These are phyloP conservation scores for Drosophila lacertosa DNA, from an alignment of 1,140 invertebrate genomes.

Conservation along the genomic window DNA sequence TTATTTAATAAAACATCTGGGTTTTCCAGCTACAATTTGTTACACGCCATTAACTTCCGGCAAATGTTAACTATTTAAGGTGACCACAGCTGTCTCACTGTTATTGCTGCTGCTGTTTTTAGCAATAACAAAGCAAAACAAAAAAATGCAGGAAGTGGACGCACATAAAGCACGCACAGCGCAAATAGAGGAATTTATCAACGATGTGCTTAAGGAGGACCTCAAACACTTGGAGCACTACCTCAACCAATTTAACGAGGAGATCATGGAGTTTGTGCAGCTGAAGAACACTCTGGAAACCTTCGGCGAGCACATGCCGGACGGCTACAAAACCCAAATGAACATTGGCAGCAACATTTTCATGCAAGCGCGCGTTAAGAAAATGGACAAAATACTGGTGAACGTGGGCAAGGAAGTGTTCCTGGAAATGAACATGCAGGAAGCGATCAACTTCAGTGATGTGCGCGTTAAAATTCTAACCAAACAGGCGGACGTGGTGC, in stretches of 20 bases:
- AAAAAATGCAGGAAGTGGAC: constrained; percentile 17
- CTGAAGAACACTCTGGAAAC: constrained; percentile 87
- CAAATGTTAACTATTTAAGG: not conserved
- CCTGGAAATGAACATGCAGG: constrained; percentile 89
- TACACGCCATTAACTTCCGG: not conserved
- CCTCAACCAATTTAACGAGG: constrained; percentile 87
- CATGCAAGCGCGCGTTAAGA: constrained; percentile 88
- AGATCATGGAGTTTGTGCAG: constrained; percentile 90
- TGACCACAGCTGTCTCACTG: not conserved
- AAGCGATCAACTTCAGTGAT: constrained; percentile 89
- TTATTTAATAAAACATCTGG: too few relatives aligned
- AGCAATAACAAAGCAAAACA: not conserved
- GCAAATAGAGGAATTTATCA: constrained; percentile 87
- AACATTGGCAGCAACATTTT: constrained; percentile 91
- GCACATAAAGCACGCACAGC: constrained; percentile 47
- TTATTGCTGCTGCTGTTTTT: too few relatives aligned
- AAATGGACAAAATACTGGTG: constrained; percentile 89
- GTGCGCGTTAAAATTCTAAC: constrained; percentile 88
- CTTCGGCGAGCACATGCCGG: constrained; percentile 85
- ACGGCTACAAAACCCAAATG: constrained; percentile 91
- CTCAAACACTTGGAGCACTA: constrained; percentile 86
- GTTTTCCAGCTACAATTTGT: not conserved
- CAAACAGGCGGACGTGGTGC: constrained; percentile 86
- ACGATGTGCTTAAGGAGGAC: constrained; percentile 88
- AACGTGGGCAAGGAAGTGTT: constrained; percentile 90